Base-by-base conservation (phyloP, 1,140 invertebrate species). In the Conus betulinus region DNA sequence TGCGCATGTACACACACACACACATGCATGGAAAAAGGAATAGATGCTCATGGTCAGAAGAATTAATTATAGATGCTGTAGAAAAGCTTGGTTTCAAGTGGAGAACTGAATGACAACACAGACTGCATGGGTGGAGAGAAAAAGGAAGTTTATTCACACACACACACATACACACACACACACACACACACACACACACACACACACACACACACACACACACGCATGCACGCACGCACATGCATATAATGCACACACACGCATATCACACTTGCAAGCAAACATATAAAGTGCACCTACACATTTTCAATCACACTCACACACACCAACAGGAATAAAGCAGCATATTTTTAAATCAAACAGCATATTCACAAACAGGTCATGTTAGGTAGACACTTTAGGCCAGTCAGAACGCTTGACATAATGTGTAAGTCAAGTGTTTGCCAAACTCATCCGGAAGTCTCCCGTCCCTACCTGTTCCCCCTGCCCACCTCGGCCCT, bases 121-220 rank as follows among this genome's bases (percentile, higher is more conserved):
- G 11, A 67, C 63, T 67, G 63, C 11, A 67, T 55, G 20, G 23
- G 23, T 51, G 27, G 13, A 84, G 13, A n/a, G n/a, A n/a, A n/a
- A n/a, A 57, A 57, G 13, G 6, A 57, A 57, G 13, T 13, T 7
- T 13, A 57, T 13, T 7, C 55, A 57, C 55, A 83, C 81, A 83
- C 81, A 83, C 81, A 83, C 81, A 83, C 81, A 83, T 74, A 52
- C 27, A 78, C 87, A 78, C 87, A 84, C 84, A 85, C 83, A 76
- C 88, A 81, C 25, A 71, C 88, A 84, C 84, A 84, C 74, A 87
- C 84, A 5, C 25, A 57, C 60, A 67, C 55, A 57, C 84, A 85
- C 84, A 39, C 84, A 85, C 60, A 57, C 84, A 85, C 84, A 85
- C 84, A 85, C 84, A 87, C 88, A 60, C 88, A 71, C 85, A 0